These are phyloP conservation scores for Heterotis niloticus DNA, from an alignment of 2,113 vertebrate genomes.

Conservation along the genomic window DNA sequence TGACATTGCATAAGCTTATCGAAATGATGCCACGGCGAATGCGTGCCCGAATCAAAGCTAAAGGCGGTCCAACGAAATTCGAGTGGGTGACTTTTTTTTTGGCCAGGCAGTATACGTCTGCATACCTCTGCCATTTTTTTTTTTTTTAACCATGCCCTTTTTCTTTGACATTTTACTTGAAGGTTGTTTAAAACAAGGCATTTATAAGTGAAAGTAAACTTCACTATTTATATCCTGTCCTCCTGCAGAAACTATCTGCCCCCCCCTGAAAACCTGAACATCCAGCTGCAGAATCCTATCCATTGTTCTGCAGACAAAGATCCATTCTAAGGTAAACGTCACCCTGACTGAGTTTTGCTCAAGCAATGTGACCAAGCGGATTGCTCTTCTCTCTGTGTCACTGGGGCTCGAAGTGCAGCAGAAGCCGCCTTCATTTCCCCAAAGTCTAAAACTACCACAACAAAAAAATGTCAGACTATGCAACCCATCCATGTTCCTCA, in stretches of 20 bases:
- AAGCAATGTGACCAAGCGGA: not conserved
- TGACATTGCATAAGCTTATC: too few species aligned
- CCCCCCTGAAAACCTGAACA: slow-evolving; percentile 6
- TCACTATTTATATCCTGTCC: not conserved
- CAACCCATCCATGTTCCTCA: not conserved
- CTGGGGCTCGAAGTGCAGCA: not conserved
- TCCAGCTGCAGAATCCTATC: not conserved
- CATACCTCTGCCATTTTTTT: too few species aligned
- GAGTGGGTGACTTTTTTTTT: too few species aligned
- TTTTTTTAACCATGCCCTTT: not conserved
- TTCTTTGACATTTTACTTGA: not conserved
- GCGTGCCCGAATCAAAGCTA: too few species aligned
- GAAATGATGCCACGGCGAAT: too few species aligned
- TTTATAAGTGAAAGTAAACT: not conserved
- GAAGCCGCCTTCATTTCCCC: not conserved
- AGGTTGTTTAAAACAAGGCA: not conserved
- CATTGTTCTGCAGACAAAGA: not conserved
- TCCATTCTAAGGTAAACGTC: not conserved
- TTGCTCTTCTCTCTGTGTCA: slow-evolving; percentile 5
- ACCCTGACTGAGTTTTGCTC: not conserved
- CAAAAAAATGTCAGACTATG: not conserved
- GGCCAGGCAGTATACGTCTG: too few species aligned
- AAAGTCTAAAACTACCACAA: not conserved
- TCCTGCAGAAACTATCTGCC: not conserved
- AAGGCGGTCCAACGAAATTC: too few species aligned